phyloP scores from a whole-genome alignment of 2,888 invertebrate genomes.

The Habrosyne pyritoides region DNA sequence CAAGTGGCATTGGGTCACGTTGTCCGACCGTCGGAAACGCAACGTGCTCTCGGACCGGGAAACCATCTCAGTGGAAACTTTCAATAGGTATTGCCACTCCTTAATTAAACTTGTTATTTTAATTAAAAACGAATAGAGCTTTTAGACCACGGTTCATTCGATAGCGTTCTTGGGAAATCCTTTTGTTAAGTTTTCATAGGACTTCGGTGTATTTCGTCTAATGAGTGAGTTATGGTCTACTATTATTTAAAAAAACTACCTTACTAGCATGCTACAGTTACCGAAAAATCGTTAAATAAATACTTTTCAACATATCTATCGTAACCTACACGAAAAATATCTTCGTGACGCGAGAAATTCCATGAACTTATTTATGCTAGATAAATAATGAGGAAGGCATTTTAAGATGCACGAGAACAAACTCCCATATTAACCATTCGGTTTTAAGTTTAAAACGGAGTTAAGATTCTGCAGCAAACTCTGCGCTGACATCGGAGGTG shows the following conservation, averaged over 20 bases:
- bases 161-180: too few relatives aligned
- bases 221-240: too few relatives aligned
- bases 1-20: conserved; percentile 6
- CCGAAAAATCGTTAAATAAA: too few relatives aligned
- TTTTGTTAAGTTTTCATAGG: background rate
- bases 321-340: background rate
- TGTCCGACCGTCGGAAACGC: conserved; percentile 5
- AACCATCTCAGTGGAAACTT: conserved; percentile 7
- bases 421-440: conserved; percentile 30
- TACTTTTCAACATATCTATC: background rate
- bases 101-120: conserved; percentile 16
- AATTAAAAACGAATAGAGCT: conserved; percentile 7
- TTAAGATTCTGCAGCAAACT: conserved; percentile 52
- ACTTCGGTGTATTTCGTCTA: too few relatives aligned
- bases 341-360: background rate
- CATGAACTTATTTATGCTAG: background rate
- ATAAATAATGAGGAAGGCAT: background rate
- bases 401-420: background rate
- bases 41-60: conserved; percentile 4
- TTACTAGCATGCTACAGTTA: too few relatives aligned
- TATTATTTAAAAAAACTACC: too few relatives aligned
- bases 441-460: conserved; percentile 43
- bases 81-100: conserved; percentile 7
- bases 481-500: conserved; percentile 65
- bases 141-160: background rate